phyloP scores from a whole-genome alignment of 2,888 invertebrate species.

The Phasia obesa region DNA sequence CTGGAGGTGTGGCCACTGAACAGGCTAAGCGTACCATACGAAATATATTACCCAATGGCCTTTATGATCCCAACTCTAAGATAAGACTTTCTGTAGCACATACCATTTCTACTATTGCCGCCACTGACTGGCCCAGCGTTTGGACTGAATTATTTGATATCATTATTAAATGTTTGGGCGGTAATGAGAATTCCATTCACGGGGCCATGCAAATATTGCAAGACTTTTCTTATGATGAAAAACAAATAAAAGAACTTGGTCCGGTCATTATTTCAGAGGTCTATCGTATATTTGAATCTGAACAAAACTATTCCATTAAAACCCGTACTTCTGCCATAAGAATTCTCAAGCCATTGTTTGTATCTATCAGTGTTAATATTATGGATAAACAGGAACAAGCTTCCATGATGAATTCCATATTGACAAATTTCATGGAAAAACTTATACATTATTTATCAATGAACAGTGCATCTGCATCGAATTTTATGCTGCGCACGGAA shows the following conservation, averaged over 20 bases:
- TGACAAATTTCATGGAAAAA: conserved; percentile 87
- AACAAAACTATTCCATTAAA: conserved; percentile 84
- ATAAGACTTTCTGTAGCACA: conserved; percentile 87
- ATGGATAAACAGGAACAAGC: conserved; percentile 84
- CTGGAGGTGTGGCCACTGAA: conserved; percentile 80
- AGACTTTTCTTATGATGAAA: conserved; percentile 87
- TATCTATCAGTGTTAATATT: conserved; percentile 79
- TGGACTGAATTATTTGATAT: conserved; percentile 88
- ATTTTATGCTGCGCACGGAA: conserved; percentile 86
- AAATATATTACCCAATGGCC: conserved; percentile 85
- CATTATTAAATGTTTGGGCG: conserved; percentile 86
- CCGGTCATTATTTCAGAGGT: conserved; percentile 88
- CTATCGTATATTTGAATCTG: conserved; percentile 86
- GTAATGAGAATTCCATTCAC: conserved; percentile 86
- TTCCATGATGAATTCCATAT: conserved; percentile 86
- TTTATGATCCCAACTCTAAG: conserved; percentile 87
- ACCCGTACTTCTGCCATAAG: conserved; percentile 87
- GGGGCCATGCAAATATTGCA: conserved; percentile 88
- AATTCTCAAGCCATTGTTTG: conserved; percentile 86
- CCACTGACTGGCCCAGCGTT: conserved; percentile 88
- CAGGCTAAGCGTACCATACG: conserved; percentile 86
- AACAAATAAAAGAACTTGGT: conserved; percentile 87
- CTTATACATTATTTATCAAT: conserved; percentile 84
- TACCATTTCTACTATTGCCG: conserved; percentile 88
- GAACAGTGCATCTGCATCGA: conserved; percentile 84